Evolutionary conservation across 2,888 invertebrate genomes (phyloP), one percentile per base, ranked within the genome.

Genomic region (Tryphoninae sp.): DNA sequence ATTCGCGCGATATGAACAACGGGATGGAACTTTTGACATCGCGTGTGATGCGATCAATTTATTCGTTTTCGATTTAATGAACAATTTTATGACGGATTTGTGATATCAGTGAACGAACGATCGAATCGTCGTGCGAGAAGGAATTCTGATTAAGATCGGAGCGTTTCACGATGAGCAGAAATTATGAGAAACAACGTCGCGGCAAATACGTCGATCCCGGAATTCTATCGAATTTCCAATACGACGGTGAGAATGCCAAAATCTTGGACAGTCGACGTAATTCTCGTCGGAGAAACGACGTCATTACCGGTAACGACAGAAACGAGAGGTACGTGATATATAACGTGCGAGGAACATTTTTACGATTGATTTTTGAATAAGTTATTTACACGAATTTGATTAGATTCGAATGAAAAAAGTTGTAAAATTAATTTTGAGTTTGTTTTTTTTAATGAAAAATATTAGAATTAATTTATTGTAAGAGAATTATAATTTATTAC

Each of bases 131-230:
- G 45, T 45, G 9, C n/a, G 22, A 45, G 3, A 67, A 67, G 8
- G 58, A 26, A 23, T 62, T 19, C 55, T 13, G 67, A 78, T 62
- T 68, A 78, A 80, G 71, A 69, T 55, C 69, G 49, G 49, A 22
- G 61, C 23, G 45, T 71, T 82, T 62, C 33, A 85, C 67, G 76
- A 88, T 88, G 88, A 84, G 87, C n/a, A 67, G 40, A 40, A 85
- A 84, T 65, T 80, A 59, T 26, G 86, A 85, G 45, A 83, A 79
- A 68, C 78, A 81, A 33, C 88, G 86, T 58, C 75, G 67, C 59
- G 79, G 84, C 49, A 87, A 86, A 65, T 84, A 84, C 64, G 19
- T 69, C 16, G 78, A 79, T 9, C 84, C 81, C 23, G 65, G 84
- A 49, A 82, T 85, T 72, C 64, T 82, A 59, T 83, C 84, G 83